Base-by-base conservation (phyloP, 1,140 invertebrate genomes). In the Drosophila varians region DNA sequence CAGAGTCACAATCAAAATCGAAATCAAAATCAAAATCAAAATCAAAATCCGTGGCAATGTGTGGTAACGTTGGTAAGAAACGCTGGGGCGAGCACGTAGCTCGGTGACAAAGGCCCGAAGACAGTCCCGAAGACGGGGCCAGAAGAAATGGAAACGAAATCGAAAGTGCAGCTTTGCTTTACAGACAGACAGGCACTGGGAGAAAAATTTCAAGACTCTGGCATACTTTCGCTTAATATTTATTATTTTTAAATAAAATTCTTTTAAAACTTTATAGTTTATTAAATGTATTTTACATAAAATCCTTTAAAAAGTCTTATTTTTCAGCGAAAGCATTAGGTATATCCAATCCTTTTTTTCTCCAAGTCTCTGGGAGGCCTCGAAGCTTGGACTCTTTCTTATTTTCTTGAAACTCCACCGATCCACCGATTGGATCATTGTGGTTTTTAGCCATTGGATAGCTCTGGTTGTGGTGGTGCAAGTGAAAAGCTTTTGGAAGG, bases 141-240 rank as follows among this genome's bases (percentile, higher is more conserved):
- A 19, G 25, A 25, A 42, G 62, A 66, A 66, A 66, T 34, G 46
- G 47, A 66, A 66, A 66, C 47, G 62, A 66, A 66, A 66, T 53
- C 62, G 62, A 66, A 66, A 66, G 62, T 66, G 62, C 62, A 45
- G 36, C 46, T 4, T 11, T n/a, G n/a, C 21, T 43, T 46, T 19
- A 19, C 7, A 11, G 31, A 6, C 7, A 21, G 4, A 21, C 2
- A 4, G 4, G n/a, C 60, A 65, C 55, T 65, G 14, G 0, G 8
- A 42, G 8, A 42, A 31, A 9, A 31, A 9, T 31, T 7, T n/a
- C n/a, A n/a, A n/a, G n/a, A n/a, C n/a, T n/a, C n/a, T n/a, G n/a
- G n/a, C n/a, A n/a, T n/a, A n/a, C n/a, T n/a, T n/a, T n/a, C n/a
- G n/a, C n/a, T n/a, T n/a, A n/a, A n/a, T n/a, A n/a, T n/a, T n/a